Percentiles rank a stretch among this genome's conserved stretches.
Conservation (phyloP, 2,113 vertebrate species). For the Cyrtonyx montezumae region DNA sequence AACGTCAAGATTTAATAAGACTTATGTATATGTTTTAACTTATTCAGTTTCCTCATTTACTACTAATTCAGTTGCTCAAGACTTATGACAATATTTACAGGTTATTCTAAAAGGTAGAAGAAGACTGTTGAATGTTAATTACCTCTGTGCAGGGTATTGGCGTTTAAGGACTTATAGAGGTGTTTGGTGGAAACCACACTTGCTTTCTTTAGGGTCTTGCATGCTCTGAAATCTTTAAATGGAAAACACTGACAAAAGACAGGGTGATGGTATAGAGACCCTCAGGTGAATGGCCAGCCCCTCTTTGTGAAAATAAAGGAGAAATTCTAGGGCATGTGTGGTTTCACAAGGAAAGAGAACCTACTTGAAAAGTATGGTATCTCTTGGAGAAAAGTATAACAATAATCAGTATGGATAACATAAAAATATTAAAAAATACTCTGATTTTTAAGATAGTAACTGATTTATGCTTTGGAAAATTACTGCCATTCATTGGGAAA, state of each 20-base stretch:
- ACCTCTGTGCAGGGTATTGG: not conserved
- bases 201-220: not conserved
- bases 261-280: not conserved
- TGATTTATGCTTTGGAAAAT: not conserved
- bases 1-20: not conserved
- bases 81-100: not conserved
- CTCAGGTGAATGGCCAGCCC: not conserved
- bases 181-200: not conserved
- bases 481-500: not conserved
- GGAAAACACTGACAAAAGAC: not conserved
- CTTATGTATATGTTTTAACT: not conserved
- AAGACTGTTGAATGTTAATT: slow-evolving; percentile 8
- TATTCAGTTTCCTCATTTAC: not conserved
- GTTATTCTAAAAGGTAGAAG: not conserved
- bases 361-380: not conserved
- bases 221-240: not conserved
- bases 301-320: not conserved
- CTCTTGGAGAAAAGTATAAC: not conserved
- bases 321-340: not conserved
- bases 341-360: not conserved
- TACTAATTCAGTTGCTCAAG: not conserved
- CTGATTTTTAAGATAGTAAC: not conserved
- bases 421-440: not conserved
- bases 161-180: not conserved
- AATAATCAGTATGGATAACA: not conserved